phyloP scores from a whole-genome alignment of 2,113 vertebrate species.

The Mirza zaza region DNA sequence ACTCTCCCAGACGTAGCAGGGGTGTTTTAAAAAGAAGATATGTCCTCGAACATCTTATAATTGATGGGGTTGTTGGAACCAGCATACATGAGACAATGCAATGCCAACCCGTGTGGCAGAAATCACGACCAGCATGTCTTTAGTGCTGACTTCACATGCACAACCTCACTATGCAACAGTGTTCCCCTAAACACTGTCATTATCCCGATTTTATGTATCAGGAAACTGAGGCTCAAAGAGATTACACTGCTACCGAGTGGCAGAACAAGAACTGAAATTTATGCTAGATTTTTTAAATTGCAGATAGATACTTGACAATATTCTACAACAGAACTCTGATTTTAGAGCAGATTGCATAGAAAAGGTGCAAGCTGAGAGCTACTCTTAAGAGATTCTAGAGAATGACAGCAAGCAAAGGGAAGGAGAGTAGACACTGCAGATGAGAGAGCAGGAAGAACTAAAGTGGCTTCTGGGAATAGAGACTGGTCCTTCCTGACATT shows the following conservation, averaged over 20 bases:
- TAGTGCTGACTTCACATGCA: background rate
- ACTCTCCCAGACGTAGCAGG: background rate
- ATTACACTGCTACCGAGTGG: background rate
- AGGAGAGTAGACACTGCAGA: accelerated
- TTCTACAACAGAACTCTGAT: background rate
- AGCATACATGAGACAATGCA: background rate
- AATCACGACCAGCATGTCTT: background rate
- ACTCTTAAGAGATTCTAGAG: background rate
- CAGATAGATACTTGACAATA: background rate
- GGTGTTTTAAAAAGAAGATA: background rate
- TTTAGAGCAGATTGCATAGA: background rate
- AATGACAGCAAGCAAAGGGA: background rate
- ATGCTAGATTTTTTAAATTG: background rate
- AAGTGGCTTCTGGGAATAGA: background rate
- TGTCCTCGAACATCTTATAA: background rate
- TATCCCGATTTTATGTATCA: background rate
- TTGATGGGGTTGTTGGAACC: background rate
- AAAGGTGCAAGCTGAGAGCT: no score
- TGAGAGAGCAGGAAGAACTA: no score
- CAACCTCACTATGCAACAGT: no score
- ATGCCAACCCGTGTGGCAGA: accelerated
- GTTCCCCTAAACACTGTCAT: accelerated
- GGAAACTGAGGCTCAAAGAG: background rate
- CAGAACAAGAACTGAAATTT: background rate
- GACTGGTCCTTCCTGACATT: background rate